Base-by-base conservation (phyloP, 2,888 invertebrate genomes). In the Trichogramma dendrolimi region DNA sequence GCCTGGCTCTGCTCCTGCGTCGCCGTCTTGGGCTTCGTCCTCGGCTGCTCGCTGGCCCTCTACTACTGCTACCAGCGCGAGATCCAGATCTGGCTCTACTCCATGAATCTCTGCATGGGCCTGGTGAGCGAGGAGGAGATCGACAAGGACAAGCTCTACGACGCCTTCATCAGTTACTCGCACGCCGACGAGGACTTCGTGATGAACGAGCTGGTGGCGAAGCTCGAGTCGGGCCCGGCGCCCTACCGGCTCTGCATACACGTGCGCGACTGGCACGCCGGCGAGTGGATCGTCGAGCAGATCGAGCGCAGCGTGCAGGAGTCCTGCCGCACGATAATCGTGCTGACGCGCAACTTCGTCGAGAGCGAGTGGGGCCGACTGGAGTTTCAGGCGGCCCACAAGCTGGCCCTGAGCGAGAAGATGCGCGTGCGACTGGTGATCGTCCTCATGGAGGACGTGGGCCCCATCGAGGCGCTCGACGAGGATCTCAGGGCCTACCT, bases 131-230 rank as follows among this genome's bases (percentile, higher is more conserved):
- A 89, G 71, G 84, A 87, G 56, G 88, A 89, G 66, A 74, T 88
- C 27, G 90, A 90, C 74, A 85, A 85, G 67, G 84, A 86, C 70
- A 85, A 85, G 64, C 73, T 79, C 47, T 91, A 86, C 76, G 91
- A 93, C 75, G 91, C 89, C 0, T 93, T 93, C 76, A 82, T 93
- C 66, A 91, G 91, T 69, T 92, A 87, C 75, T 87, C 91, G 4
- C 87, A 90, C 73, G 84, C 85, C 73, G 92, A 93, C 75, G 87
- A 88, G 71, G 84, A 84, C 4, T 88, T 88, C 71, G 85, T 90
- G 6, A 80, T 84, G 0, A 83, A 86, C 10, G 81, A 85, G 67
- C 75, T 92, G 64, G 81, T 89, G 50, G 83, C 87, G 0, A 83
- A 84, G 54, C 79, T 92, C 61, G 91, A 91, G 76, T 79, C 76